phyloP scores from a whole-genome alignment of 2,888 invertebrate species.

The Volucella bombylans region DNA sequence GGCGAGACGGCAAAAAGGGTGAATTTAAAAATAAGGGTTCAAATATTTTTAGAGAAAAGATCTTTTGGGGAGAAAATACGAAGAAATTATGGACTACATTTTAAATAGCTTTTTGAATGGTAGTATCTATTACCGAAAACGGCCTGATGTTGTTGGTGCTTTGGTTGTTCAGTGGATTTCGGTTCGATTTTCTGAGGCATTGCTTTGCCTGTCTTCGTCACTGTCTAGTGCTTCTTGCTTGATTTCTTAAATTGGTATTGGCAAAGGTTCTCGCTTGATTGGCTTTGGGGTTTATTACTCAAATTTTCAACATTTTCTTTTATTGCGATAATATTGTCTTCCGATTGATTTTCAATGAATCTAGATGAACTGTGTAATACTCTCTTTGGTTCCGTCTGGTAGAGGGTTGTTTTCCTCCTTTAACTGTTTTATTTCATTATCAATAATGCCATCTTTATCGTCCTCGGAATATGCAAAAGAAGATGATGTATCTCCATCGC shows the following conservation, averaged over 20 bases:
- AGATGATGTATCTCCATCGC: constrained; percentile 42
- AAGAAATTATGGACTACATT: constrained; percentile 45
- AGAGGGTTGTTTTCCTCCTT: constrained; percentile 2
- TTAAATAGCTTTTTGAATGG: constrained; percentile 46
- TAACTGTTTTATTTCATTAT: not conserved
- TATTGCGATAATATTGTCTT: constrained; percentile 41
- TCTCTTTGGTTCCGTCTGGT: constrained; percentile 47
- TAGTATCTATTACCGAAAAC: constrained; percentile 68
- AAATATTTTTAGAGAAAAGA: constrained; percentile 7
- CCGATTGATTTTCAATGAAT: constrained; percentile 27
- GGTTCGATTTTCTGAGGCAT: constrained; percentile 10
- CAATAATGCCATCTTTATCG: not conserved
- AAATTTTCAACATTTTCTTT: constrained; percentile 65
- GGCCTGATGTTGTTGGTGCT: constrained; percentile 49
- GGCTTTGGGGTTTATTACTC: constrained; percentile 31
- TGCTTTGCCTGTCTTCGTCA: constrained; percentile 31
- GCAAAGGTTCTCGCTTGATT: constrained; percentile 30
- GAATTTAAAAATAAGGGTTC: no score
- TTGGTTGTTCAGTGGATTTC: not conserved
- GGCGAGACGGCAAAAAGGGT: no score
- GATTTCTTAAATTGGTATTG: constrained; percentile 52
- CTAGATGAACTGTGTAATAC: constrained; percentile 1
- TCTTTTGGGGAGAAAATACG: not conserved
- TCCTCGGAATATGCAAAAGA: constrained; percentile 51
- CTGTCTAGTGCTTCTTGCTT: constrained; percentile 59